phyloP scores from a whole-genome alignment of 2,797 vertebrate genomes.

The Manis pentadactyla region DNA sequence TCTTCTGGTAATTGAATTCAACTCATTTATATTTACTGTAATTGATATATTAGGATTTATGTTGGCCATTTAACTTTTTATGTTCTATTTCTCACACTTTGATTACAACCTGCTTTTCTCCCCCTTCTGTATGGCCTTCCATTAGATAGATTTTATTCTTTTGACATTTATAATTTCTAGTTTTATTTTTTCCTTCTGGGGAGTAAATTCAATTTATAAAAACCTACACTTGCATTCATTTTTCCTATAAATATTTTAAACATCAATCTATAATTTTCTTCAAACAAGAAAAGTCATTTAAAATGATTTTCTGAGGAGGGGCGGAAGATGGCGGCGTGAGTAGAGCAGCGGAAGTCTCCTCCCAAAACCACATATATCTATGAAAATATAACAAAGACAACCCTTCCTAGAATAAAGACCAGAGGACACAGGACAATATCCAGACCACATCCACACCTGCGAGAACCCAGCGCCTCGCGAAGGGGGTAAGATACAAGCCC shows the following conservation, averaged over 20 bases:
- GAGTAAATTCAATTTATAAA: neutral
- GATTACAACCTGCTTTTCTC: neutral
- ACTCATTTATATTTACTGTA: neutral
- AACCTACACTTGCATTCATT: neutral
- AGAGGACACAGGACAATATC: too few species aligned
- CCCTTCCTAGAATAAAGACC: too few species aligned
- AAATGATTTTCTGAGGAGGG: neutral
- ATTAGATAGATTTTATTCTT: neutral
- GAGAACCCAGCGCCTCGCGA: too few species aligned
- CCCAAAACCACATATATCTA: too few species aligned
- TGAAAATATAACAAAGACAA: too few species aligned
- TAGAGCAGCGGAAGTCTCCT: too few species aligned
- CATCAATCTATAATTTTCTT: neutral
- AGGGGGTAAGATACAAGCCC: too few species aligned
- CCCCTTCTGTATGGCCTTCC: neutral
- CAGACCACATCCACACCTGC: too few species aligned
- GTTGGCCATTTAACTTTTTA: neutral
- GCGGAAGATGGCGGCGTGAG: too few species aligned
- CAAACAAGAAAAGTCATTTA: conserved; percentile 6
- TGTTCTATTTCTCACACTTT: neutral
- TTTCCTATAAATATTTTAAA: conserved; percentile 15
- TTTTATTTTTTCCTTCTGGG: neutral
- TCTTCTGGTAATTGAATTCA: neutral
- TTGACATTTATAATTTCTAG: neutral
- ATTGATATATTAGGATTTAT: neutral